These are phyloP conservation scores for Zygogramma bicolorata DNA, from an alignment of 2,888 invertebrate genomes.

Conservation along the genomic window DNA sequence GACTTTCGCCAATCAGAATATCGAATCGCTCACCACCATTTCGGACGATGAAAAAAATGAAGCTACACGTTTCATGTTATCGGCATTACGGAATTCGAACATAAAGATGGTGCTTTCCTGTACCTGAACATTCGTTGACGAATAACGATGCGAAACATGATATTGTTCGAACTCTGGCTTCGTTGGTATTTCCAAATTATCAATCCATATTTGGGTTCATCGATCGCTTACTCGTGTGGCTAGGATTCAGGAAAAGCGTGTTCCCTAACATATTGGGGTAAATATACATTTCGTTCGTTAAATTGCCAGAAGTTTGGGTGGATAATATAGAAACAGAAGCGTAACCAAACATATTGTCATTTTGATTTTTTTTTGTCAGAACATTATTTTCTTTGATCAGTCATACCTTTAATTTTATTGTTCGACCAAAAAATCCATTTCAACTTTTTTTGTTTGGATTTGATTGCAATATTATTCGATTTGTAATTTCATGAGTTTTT, in stretches of 20 bases:
- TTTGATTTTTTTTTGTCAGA: too few relatives aligned
- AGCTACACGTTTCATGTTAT: background rate
- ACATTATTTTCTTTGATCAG: too few relatives aligned
- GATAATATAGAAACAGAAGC: too few relatives aligned
- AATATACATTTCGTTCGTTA: too few relatives aligned
- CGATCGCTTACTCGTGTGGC: background rate
- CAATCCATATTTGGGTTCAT: background rate
- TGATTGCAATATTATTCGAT: too few relatives aligned
- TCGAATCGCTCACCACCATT: background rate
- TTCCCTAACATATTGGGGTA: too few relatives aligned
- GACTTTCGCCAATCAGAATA: background rate
- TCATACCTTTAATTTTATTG: too few relatives aligned
- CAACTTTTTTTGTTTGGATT: too few relatives aligned
- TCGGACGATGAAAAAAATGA: background rate
- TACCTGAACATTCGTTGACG: background rate
- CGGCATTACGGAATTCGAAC: background rate
- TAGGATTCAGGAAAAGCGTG: background rate
- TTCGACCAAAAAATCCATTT: too few relatives aligned
- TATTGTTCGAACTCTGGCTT: constrained; percentile 23
- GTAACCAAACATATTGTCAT: too few relatives aligned
- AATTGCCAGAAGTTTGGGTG: too few relatives aligned
- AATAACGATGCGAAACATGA: constrained; percentile 14
- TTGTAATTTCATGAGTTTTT: too few relatives aligned
- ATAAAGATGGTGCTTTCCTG: background rate
- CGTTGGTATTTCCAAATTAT: background rate